phyloP scores from a whole-genome alignment of 1,140 invertebrate species.

The Drosophila sp. region DNA sequence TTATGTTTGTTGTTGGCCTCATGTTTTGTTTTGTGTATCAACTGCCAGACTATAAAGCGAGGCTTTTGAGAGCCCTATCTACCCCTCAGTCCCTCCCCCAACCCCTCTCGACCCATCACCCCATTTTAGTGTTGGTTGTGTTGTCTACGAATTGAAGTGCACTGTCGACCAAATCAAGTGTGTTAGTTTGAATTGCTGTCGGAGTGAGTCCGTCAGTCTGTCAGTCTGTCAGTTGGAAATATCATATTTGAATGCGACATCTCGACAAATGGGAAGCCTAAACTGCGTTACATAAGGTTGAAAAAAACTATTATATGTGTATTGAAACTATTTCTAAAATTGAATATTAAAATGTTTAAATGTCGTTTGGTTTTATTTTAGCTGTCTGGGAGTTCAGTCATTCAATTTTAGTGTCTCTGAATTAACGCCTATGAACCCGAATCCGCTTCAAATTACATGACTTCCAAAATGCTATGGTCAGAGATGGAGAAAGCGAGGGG shows the following conservation, averaged over 20 bases:
- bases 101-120: neutral
- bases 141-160: slow-evolving; percentile 46
- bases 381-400: neutral
- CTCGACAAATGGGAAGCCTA: slow-evolving; percentile 1
- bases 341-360: neutral
- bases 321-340: neutral
- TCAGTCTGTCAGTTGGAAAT: slow-evolving; percentile 27
- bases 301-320: neutral
- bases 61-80: slow-evolving; percentile 22
- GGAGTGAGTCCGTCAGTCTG: slow-evolving; percentile 12
- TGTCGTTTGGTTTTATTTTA: neutral
- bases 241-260: slow-evolving; percentile 54
- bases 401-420: neutral
- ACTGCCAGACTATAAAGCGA: slow-evolving; percentile 41
- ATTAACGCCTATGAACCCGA: neutral
- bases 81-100: neutral
- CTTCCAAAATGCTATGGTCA: neutral
- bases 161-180: slow-evolving; percentile 71
- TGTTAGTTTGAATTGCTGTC: slow-evolving; percentile 67
- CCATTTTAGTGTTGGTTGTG: neutral
- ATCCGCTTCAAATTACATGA: neutral
- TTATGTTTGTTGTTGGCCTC: slow-evolving; percentile 69
- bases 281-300: too few relatives aligned
- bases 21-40: slow-evolving; percentile 58
- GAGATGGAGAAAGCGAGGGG: neutral